phyloP scores from a whole-genome alignment of 2,888 invertebrate species.

The Pogonocherus hispidulus region DNA sequence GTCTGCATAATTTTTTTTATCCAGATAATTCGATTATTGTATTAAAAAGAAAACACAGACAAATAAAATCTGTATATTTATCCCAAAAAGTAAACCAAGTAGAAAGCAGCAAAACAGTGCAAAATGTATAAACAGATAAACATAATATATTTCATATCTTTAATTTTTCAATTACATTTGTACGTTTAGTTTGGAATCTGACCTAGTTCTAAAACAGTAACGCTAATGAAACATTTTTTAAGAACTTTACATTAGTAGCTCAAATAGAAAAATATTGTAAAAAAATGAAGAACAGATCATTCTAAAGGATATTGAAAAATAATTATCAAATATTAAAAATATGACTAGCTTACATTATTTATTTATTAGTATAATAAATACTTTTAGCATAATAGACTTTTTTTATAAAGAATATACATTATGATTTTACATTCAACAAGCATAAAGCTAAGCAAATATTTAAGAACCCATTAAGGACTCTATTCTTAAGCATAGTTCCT shows the following conservation, averaged over 20 bases:
- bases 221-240: no score
- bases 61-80: background rate
- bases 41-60: no score
- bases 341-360: conserved; percentile 24
- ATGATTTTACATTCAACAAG: conserved; percentile 8
- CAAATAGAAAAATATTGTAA: conserved; percentile 11
- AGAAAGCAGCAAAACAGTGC: conserved; percentile 10
- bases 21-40: no score
- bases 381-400: conserved; percentile 9
- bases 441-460: conserved; percentile 12
- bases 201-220: no score
- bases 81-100: conserved; percentile 20
- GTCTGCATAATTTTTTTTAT: no score
- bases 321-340: conserved; percentile 11
- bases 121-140: conserved; percentile 1
- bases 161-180: background rate
- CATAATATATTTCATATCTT: background rate
- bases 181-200: no score
- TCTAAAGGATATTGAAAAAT: background rate
- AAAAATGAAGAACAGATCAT: background rate
- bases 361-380: conserved; percentile 21
- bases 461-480: conserved; percentile 59
- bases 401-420: conserved; percentile 22
- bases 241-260: no score
- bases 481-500: conserved; percentile 64